Evolutionary conservation across 2,888 invertebrate species (phyloP).

Genomic region (Gasteruption jaculator): DNA sequence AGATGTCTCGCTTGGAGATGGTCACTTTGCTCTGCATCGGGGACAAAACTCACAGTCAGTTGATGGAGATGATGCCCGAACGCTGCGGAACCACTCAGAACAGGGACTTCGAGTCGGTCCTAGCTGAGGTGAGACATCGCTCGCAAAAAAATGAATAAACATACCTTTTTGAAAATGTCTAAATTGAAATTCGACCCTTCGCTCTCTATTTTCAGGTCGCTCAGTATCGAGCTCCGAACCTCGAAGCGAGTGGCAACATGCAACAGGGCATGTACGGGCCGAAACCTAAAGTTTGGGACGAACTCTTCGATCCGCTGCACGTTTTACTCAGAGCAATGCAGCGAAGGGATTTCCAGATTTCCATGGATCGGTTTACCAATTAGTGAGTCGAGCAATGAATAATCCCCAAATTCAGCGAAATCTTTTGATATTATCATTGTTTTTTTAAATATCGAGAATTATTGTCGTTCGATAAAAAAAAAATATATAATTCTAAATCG

Average conservation of each 20-base stretch:
- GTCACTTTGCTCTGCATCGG: constrained; percentile 88
- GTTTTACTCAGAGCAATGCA: constrained; percentile 88
- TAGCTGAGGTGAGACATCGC: constrained; percentile 63
- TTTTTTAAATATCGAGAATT: neutral
- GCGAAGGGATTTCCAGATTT: constrained; percentile 86
- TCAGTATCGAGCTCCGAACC: constrained; percentile 82
- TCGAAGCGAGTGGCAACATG: constrained; percentile 72
- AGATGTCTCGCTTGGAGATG: constrained; percentile 81
- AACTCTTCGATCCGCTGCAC: constrained; percentile 90
- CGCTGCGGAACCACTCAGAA: constrained; percentile 88
- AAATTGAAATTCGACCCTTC: constrained; percentile 14
- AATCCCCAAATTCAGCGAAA: constrained; percentile 9
- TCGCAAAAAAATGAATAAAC: neutral
- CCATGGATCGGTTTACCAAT: constrained; percentile 88
- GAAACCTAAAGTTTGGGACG: constrained; percentile 84
- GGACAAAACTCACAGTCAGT: constrained; percentile 93
- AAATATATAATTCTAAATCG: constrained; percentile 7
- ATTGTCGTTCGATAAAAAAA: neutral
- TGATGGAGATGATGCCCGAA: constrained; percentile 94
- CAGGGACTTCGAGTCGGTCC: constrained; percentile 80
- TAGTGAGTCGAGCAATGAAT: constrained; percentile 68
- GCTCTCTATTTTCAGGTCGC: constrained; percentile 59
- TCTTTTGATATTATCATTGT: constrained; percentile 2
- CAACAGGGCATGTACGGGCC: constrained; percentile 85
- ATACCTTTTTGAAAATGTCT: neutral